A percentile compares a stretch with the other conserved stretches of the same genome.
phyloP scores from a whole-genome alignment of 2,797 vertebrate species.

The Echeneis naucrates region DNA sequence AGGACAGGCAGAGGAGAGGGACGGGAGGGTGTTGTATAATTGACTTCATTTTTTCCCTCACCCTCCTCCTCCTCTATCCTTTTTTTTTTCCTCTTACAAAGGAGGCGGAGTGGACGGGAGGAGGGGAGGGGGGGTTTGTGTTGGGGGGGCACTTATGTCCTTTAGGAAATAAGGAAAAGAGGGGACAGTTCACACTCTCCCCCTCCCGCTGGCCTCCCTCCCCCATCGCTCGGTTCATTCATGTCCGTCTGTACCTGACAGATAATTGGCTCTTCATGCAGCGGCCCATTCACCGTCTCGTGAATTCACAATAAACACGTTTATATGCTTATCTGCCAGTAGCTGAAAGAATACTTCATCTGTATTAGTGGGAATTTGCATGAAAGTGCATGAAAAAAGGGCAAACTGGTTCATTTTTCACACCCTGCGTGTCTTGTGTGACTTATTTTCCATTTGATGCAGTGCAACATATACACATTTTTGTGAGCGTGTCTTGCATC shows the following conservation, averaged over 20 bases:
- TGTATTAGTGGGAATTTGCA: too few species aligned
- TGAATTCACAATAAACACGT: too few species aligned
- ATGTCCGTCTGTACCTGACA: too few species aligned
- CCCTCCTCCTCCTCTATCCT: constrained; percentile 36
- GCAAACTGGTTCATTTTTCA: too few species aligned
- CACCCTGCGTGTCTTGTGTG: not conserved
- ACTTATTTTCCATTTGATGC: not conserved
- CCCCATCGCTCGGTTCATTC: constrained; percentile 44
- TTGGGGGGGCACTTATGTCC: constrained; percentile 11
- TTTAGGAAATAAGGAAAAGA: constrained; percentile 32
- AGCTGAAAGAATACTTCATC: too few species aligned
- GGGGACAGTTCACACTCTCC: constrained; percentile 11
- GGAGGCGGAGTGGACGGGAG: constrained; percentile 16
- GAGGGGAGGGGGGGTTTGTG: constrained; percentile 32
- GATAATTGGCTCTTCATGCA: not conserved
- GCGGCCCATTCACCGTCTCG: constrained; percentile 5
- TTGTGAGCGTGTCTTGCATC: not conserved
- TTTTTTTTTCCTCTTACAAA: constrained; percentile 38
- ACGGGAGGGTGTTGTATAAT: constrained; percentile 64
- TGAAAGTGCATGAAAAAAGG: too few species aligned
- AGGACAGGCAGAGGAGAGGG: constrained; percentile 49
- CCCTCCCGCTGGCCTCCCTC: not conserved
- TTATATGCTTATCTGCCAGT: too few species aligned
- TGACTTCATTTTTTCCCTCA: constrained; percentile 74
- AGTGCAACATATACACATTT: not conserved